phyloP scores from a whole-genome alignment of 2,797 vertebrate genomes.

The Pseudochirops cupreus region DNA sequence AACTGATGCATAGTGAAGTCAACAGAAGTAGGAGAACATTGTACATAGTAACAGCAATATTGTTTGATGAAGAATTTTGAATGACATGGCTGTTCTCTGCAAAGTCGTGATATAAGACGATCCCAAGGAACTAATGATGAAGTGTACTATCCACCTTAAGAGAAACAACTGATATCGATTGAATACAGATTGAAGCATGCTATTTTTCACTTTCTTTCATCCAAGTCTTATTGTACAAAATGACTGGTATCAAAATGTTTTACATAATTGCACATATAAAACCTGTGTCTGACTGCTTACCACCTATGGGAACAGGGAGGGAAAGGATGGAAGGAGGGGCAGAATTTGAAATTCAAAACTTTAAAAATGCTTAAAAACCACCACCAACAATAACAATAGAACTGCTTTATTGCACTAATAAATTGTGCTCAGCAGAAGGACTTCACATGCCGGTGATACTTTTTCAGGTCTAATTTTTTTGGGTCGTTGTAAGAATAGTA shows the following conservation, averaged over 20 bases:
- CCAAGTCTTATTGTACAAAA: not conserved
- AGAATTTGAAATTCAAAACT: not conserved
- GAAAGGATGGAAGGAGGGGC: not conserved
- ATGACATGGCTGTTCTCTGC: not conserved
- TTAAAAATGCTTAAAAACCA: conserved; percentile 7
- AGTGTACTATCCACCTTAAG: not conserved
- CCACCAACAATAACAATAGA: not conserved
- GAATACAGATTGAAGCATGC: not conserved
- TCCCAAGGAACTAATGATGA: not conserved
- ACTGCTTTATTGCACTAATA: not conserved
- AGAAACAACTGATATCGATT: not conserved
- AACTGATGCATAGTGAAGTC: not conserved
- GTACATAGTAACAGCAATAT: not conserved
- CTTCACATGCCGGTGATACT: not conserved
- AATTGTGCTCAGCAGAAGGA: accelerated
- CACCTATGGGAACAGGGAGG: not conserved
- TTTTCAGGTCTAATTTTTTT: not conserved
- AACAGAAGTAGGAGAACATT: not conserved
- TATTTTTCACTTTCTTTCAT: not conserved
- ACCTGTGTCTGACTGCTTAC: not conserved
- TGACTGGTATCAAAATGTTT: too few species aligned
- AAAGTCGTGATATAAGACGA: not conserved
- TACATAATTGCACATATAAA: not conserved
- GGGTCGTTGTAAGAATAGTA: not conserved
- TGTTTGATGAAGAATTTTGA: not conserved